A percentile compares a stretch with the other conserved stretches of the same genome.
phyloP scores from a whole-genome alignment of 1,140 invertebrate genomes.

The Papilio machaon region DNA sequence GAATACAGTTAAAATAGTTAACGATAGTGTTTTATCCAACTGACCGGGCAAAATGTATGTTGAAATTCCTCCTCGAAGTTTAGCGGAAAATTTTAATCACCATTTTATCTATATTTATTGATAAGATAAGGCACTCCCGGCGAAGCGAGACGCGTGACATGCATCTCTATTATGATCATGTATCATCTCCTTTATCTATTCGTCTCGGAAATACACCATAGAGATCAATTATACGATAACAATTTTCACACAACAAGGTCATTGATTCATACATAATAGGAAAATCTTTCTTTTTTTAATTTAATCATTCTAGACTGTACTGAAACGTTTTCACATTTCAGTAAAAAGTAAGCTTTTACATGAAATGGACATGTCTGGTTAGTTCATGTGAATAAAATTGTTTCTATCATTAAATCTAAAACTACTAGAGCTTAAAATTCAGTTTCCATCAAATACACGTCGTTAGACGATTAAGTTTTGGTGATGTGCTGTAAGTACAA shows the following conservation, averaged over 20 bases:
- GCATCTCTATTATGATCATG: slow-evolving; percentile 60
- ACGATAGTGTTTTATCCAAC: not conserved
- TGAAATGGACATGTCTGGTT: not conserved
- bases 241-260: slow-evolving; percentile 18
- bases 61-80: slow-evolving; percentile 15
- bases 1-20: too few relatives aligned
- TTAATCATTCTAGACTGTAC: not conserved
- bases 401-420: too few relatives aligned
- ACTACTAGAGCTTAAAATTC: too few relatives aligned
- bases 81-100: slow-evolving; percentile 69
- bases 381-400: not conserved
- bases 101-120: slow-evolving; percentile 64
- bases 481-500: not conserved
- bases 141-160: slow-evolving; percentile 63
- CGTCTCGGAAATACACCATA: slow-evolving; percentile 63
- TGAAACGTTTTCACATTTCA: not conserved
- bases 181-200: slow-evolving; percentile 53
- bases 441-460: too few relatives aligned
- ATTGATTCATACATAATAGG: not conserved
- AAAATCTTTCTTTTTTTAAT: not conserved
- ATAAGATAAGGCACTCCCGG: slow-evolving; percentile 72
- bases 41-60: not conserved
- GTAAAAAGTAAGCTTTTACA: not conserved
- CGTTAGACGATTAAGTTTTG: too few relatives aligned
- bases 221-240: slow-evolving; percentile 39